Base-by-base conservation (phyloP, 2,113 vertebrate species). In the Panurus biarmicus region DNA sequence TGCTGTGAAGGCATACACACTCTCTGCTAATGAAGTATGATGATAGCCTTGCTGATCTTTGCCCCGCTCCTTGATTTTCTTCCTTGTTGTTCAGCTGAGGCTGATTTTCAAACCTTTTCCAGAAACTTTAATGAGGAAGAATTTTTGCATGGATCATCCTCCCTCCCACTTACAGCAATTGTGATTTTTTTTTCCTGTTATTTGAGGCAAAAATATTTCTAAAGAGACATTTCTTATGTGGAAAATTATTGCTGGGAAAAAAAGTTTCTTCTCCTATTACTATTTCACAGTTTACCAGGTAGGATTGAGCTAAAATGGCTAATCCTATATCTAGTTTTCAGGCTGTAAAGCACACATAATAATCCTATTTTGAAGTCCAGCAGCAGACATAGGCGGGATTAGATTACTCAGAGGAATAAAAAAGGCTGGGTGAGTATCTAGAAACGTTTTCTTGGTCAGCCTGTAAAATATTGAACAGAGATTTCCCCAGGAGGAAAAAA, bases 321-420 rank as follows among this genome's bases (percentile, higher is more conserved):
- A 85, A 91, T 91, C 71, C 67, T 78, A 23, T 57, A 78, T 54
- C 29, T 35, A 50, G 51, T 78, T 90, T 95, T 33, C 75, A 57
- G 62, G 14, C 58, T 85, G 28, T 85, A 87, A 89, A 14, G n/a
- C 58, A 90, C 45, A 61, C 58, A 36, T 24, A 89, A 91, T 82
- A 91, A 95, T 91, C 70, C 31, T 85, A 20, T 87, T 89, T 93
- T 90, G 85, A 91, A 93, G 38, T 94, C 57, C 35, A 83, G 71
- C 74, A 83, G 71, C 74, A 90, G 62, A 69, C 35, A 67, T 17
- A 53, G 62, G 53, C 85, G 7, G 62, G 40, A 78, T 45, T 83
- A 62, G 44, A 60, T 79, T 91, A 91, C 48, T 82, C 47, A 81
- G 44, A 84, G 53, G 62, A 78, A 83, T 71, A 73, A 86, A 78